Percentiles rank a stretch among this genome's conserved stretches.
phyloP scores from a whole-genome alignment of 2,888 invertebrate genomes.

The Dyspetes luteomarginatus region DNA sequence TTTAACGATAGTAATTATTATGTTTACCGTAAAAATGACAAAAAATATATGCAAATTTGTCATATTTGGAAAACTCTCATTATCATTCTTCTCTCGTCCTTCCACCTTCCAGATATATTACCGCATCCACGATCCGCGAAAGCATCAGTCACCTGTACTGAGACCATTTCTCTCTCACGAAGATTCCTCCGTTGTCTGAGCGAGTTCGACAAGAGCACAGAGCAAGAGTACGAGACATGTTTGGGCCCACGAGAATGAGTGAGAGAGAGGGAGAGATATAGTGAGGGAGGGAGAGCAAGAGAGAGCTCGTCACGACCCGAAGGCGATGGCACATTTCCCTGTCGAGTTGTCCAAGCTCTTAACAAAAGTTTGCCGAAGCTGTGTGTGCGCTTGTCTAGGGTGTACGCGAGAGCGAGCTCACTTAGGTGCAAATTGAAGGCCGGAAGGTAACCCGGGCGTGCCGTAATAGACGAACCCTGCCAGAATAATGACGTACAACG shows the following conservation, averaged over 20 bases:
- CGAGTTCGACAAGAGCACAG: constrained; percentile 30
- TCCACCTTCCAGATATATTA: background rate
- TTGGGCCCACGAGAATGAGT: constrained; percentile 49
- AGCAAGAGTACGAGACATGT: background rate
- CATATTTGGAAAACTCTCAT: background rate
- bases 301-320: constrained; percentile 62
- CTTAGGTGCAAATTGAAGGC: constrained; percentile 73
- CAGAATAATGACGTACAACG: constrained; percentile 60
- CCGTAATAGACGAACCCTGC: constrained; percentile 56
- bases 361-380: constrained; percentile 56
- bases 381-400: constrained; percentile 23
- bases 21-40: background rate
- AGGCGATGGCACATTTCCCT: constrained; percentile 41
- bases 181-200: constrained; percentile 44
- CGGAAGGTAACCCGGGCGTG: constrained; percentile 61
- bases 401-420: constrained; percentile 63
- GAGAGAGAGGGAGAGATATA: constrained; percentile 43
- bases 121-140: constrained; percentile 21
- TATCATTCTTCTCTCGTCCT: constrained; percentile 17
- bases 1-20: background rate
- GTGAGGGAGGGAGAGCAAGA: constrained; percentile 53
- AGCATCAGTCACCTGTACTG: constrained; percentile 14
- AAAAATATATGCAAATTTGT: background rate
- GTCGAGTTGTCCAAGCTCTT: constrained; percentile 51
- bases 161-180: constrained; percentile 24